Conservation (phyloP, 1,140 invertebrate genomes). For the Drosophila biarmipes region DNA sequence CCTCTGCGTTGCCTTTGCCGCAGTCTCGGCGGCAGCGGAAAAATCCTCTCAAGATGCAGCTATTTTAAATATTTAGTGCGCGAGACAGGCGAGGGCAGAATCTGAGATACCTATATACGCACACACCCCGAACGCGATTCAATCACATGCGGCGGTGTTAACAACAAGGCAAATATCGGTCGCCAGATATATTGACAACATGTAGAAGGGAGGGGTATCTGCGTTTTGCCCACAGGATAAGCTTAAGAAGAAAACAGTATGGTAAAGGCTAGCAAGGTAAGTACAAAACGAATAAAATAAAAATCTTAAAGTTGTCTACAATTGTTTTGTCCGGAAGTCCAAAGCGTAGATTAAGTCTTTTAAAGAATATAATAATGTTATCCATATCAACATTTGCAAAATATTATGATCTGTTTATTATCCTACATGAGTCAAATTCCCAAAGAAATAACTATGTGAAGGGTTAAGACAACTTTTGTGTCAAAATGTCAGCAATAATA, state of each 20-base stretch:
- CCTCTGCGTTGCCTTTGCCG: constrained; percentile 45
- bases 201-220: neutral
- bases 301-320: no score
- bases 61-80: constrained; percentile 83
- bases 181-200: constrained; percentile 45
- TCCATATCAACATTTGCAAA: no score
- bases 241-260: neutral
- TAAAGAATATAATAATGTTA: no score
- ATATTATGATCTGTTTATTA: no score
- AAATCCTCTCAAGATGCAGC: constrained; percentile 71
- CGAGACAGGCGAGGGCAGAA: constrained; percentile 65
- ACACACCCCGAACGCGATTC: constrained; percentile 18
- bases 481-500: no score
- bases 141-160: constrained; percentile 67
- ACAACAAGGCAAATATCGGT: constrained; percentile 69
- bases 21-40: constrained; percentile 31
- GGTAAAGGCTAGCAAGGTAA: no score
- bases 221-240: neutral
- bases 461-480: no score
- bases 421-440: no score
- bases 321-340: no score
- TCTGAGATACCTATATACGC: constrained; percentile 19
- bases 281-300: no score
- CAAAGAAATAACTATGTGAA: neutral
- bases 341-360: no score